phyloP scores from a whole-genome alignment of 1,140 invertebrate species.

The Cydia splendana region DNA sequence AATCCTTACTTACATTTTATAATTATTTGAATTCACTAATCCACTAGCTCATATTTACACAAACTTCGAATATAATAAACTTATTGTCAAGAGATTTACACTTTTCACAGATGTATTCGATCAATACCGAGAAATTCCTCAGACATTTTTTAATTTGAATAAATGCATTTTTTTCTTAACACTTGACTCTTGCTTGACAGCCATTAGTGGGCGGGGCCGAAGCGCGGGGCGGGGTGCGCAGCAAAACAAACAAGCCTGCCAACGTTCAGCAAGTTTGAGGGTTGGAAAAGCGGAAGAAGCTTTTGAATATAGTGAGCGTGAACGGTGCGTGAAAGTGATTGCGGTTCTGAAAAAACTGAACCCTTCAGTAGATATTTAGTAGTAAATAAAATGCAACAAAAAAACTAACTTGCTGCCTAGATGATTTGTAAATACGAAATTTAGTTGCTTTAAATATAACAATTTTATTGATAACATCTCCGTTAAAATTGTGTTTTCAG shows the following conservation, averaged over 20 bases:
- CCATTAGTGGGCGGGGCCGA: conserved; percentile 52
- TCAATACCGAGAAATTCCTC: conserved; percentile 15
- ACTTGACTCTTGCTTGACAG: conserved; percentile 47
- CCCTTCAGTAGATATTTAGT: too few relatives aligned
- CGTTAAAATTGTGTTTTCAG: too few relatives aligned
- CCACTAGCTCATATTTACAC: conserved; percentile 27
- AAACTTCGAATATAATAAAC: not conserved
- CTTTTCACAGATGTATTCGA: not conserved
- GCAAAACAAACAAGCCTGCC: conserved; percentile 26
- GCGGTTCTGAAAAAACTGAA: too few relatives aligned
- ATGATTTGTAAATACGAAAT: too few relatives aligned
- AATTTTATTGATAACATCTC: too few relatives aligned
- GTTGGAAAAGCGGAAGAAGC: conserved; percentile 6
- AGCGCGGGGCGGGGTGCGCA: conserved; percentile 35
- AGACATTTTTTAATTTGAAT: conserved; percentile 14
- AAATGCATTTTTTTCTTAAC: conserved; percentile 26
- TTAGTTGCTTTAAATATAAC: too few relatives aligned
- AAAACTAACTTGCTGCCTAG: too few relatives aligned
- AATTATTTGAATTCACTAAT: not conserved
- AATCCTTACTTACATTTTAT: conserved; percentile 24
- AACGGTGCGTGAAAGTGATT: not conserved
- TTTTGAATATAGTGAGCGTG: not conserved
- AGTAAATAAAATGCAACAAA: too few relatives aligned
- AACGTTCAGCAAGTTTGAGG: conserved; percentile 2
- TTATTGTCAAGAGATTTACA: conserved; percentile 3